These are phyloP conservation scores for Cebus imitator DNA, from an alignment of 2,113 vertebrate genomes.

Conservation along the genomic window DNA sequence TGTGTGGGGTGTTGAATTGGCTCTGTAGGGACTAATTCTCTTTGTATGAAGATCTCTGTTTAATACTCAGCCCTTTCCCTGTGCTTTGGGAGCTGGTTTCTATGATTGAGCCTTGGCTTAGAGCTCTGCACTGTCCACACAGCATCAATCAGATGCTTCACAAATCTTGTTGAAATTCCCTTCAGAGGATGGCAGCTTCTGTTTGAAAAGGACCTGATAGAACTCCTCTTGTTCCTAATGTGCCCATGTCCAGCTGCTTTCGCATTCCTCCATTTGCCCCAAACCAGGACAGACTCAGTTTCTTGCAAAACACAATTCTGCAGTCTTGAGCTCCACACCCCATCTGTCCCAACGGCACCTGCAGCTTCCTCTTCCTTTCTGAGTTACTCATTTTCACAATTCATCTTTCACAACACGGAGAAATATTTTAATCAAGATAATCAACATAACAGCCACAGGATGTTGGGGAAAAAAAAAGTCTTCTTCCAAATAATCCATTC, in stretches of 20 bases:
- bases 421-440: background rate
- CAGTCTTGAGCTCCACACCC: background rate
- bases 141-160: accelerated
- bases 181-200: no score
- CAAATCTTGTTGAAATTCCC: background rate
- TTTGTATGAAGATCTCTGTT: no score
- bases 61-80: background rate
- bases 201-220: no score
- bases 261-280: no score
- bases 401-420: background rate
- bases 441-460: background rate
- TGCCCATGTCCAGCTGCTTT: no score
- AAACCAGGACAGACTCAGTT: background rate
- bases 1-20: background rate
- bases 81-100: no score
- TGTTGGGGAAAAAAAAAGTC: background rate
- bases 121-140: background rate
- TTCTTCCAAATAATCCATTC: no score
- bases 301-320: no score
- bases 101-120: background rate
- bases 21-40: background rate
- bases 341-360: background rate
- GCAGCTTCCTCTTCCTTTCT: background rate
- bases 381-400: background rate
- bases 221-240: no score